Evolutionary conservation across 30 jellyfish, hydroid and myxozoan genomes (phyloP).

Genomic region (Calvadosia cruxmelitensis): DNA sequence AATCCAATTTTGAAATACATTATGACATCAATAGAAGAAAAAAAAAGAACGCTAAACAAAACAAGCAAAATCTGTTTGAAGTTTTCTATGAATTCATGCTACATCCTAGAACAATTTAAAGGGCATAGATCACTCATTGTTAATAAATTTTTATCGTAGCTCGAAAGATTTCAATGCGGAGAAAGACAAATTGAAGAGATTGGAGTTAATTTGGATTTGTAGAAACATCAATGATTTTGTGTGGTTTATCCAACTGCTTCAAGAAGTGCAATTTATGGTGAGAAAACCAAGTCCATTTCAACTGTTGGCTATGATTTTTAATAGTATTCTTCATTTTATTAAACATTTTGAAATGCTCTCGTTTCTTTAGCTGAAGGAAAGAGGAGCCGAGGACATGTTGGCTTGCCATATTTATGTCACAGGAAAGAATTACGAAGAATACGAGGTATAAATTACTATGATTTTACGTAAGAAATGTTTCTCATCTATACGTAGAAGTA

Average conservation of each 20-base stretch:
- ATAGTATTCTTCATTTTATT: too few relatives aligned
- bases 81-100: too few relatives aligned
- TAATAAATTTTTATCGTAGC: too few relatives aligned
- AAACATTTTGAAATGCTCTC: neutral
- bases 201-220: constrained; percentile 75
- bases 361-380: constrained; percentile 3
- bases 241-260: constrained; percentile 61
- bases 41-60: too few relatives aligned
- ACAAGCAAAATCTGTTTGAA: too few relatives aligned
- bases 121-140: too few relatives aligned
- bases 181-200: constrained; percentile 47
- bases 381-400: constrained; percentile 10
- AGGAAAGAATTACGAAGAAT: constrained; percentile 3
- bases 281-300: too few relatives aligned
- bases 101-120: too few relatives aligned
- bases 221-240: constrained; percentile 48
- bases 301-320: too few relatives aligned
- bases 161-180: constrained; percentile 2
- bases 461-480: neutral
- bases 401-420: constrained; percentile 25
- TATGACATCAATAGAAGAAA: too few relatives aligned
- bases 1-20: too few relatives aligned
- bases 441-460: neutral
- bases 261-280: constrained; percentile 5
- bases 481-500: too few relatives aligned